A percentile compares a stretch with the other conserved stretches of the same genome.
These are phyloP conservation scores for Drosophila kambysellisi DNA, from an alignment of 2,888 invertebrate genomes.

Conservation along the genomic window DNA sequence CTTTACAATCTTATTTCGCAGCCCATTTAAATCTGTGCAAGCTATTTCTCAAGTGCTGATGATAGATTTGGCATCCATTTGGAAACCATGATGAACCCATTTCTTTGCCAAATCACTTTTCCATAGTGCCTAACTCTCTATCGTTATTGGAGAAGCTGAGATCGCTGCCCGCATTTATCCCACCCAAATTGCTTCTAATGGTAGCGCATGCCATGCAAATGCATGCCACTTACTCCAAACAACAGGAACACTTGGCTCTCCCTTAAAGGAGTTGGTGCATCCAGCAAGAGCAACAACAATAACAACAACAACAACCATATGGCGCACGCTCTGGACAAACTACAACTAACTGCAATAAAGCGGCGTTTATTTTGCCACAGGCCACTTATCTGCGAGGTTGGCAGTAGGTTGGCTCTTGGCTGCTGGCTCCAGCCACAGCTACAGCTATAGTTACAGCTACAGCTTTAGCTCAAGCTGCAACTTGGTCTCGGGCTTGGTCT, in stretches of 20 bases:
- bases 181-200: conserved; percentile 76
- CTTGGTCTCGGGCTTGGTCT: conserved; percentile 31
- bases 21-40: conserved; percentile 9
- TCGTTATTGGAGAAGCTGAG: conserved; percentile 31
- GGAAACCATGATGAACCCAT: conserved; percentile 36
- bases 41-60: conserved; percentile 29
- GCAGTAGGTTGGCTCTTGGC: conserved; percentile 57
- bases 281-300: conserved; percentile 25
- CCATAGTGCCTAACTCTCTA: conserved; percentile 6
- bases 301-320: conserved; percentile 44
- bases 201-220: conserved; percentile 80
- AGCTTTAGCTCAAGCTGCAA: conserved; percentile 17
- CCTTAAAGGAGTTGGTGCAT: conserved; percentile 58
- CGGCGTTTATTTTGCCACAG: conserved; percentile 80
- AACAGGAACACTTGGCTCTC: conserved; percentile 68
- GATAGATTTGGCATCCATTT: conserved; percentile 25
- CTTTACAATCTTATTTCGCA: conserved; percentile 28
- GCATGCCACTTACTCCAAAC: conserved; percentile 66
- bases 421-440: conserved; percentile 36
- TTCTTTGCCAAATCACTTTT: conserved; percentile 26
- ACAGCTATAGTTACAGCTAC: conserved; percentile 17
- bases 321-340: conserved; percentile 75
- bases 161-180: conserved; percentile 67
- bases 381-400: conserved; percentile 78
- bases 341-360: conserved; percentile 77